Evolutionary conservation across 2,888 invertebrate genomes (phyloP), one percentile per base, ranked within the genome.

Genomic region (Apamea monoglypha): DNA sequence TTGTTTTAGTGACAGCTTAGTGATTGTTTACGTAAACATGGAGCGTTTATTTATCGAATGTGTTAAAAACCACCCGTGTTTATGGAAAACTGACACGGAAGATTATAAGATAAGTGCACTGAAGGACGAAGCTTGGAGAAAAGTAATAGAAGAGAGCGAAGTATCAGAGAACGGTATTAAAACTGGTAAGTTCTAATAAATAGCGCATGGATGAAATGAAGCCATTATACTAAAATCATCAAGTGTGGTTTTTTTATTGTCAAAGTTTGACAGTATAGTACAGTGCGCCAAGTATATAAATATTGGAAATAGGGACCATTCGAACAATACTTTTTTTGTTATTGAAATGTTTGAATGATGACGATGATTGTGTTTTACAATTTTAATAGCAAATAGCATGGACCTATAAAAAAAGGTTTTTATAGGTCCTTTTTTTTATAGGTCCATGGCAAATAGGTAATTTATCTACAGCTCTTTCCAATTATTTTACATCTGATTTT

Each of bases 41-140:
- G 81, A 81, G 59, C 81, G 69, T 69, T 59, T 83, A 66, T 81
- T 81, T 70, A 81, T 81, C 36, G 81, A 81, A 83, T 83, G 83
- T 70, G 81, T 81, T n/a, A 81, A 81, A 78, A 77, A 81, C 32
- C 81, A 81, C 32, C 83, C 81, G 36, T 81, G 81, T 70, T 81
- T 81, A 59, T 81, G 81, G 81, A 83, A 81, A 66, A 83, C 83
- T n/a, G 83, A 81, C 18, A 77, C 64, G 12, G 81, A 56, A 77
- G 81, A 81, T 25, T 81, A 81, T 44, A 81, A 81, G 40, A 66
- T 83, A 32, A 70, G 1, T 70, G 40, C 70, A 77, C 40, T 70
- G 32, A 81, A 83, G 50, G 81, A 83, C n/a, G 83, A 81, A 77
- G 81, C 78, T 70, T 81, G 81, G 81, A 69, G 47, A 77, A 77